A percentile compares a stretch with the other conserved stretches of the same genome.
These are phyloP conservation scores for Mercenaria mercenaria DNA, from an alignment of 1,140 invertebrate genomes.

Conservation along the genomic window DNA sequence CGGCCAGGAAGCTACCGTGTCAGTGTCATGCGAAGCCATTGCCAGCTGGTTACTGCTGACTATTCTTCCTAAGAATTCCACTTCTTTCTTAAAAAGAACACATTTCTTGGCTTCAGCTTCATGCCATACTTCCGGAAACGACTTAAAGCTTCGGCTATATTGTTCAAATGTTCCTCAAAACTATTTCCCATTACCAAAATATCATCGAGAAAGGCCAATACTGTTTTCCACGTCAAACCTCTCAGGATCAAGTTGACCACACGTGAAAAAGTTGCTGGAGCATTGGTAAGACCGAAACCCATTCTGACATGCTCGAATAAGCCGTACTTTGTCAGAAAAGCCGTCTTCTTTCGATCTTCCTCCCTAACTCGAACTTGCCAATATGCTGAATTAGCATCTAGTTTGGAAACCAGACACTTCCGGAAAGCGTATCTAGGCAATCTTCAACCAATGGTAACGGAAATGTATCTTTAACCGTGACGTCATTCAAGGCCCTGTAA, in stretches of 20 bases:
- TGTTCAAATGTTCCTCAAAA: not conserved
- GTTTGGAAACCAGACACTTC: conserved; percentile 2
- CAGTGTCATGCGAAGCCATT: too few relatives aligned
- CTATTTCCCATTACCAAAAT: not conserved
- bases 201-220: not conserved
- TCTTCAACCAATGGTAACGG: not conserved
- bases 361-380: not conserved
- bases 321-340: too few relatives aligned
- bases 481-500: not conserved
- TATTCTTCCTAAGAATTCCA: too few relatives aligned
- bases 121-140: not conserved
- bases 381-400: too few relatives aligned
- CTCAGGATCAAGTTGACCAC: not conserved
- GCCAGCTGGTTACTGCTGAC: too few relatives aligned
- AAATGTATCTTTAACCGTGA: not conserved
- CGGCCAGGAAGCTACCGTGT: too few relatives aligned
- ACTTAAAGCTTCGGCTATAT: not conserved
- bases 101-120: conserved; percentile 32
- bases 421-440: not conserved
- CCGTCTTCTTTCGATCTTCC: conserved; percentile 1
- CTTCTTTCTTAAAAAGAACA: too few relatives aligned
- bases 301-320: too few relatives aligned
- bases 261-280: not conserved
- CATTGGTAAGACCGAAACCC: conserved; percentile 12
- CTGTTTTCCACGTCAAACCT: not conserved